Evolutionary conservation across 2,113 vertebrate genomes (phyloP), one percentile per base, ranked within the genome.

Genomic region (Varanus komodoensis): DNA sequence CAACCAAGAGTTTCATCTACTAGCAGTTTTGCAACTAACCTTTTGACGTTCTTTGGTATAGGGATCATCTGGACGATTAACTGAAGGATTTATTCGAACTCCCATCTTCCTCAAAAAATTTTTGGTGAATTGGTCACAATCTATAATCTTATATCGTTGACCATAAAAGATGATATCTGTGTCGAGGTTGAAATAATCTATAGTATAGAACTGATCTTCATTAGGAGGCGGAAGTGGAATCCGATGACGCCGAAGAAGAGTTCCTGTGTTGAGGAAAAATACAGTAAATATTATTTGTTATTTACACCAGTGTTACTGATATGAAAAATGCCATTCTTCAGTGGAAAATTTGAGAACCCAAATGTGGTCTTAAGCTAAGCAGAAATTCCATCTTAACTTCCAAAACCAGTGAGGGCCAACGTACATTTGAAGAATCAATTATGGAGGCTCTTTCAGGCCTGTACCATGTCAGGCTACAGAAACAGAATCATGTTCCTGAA

Each of bases 141-240:
- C 94, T 88, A 97, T 97, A 94, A 99, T 96, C 61, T 93, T 98
- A 77, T 99, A 99, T 38, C 57, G 97, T 93, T 96, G 97, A 15
- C 97, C 97, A 95, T 98, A 98, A 89, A 99, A 92, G 86, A 95
- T 95, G 84, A 99, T 83, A 82, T 99, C 97, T 92, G 89, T 97
- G 95, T 98, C 96, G 89, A 99, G 93, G 96, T 99, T 99, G 94
- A 99, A 99, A 95, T 99, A 86, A 91, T 97, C 94, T 52, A 98
- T 71, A 44, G 96, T 98, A 95, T 99, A 99, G 97, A 98, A 99
- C 85, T 96, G 93, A 90, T 98, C 98, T n/a, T 98, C 96, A 23
- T 98, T 74, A 86, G 99, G 98, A 86, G 97, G 93, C 50, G 98
- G 98, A 67, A 99, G 98, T 38, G 98, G 95, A 95, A 99, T 97